Percentiles rank a stretch among this genome's conserved stretches.
Conservation (phyloP, 2,888 invertebrate genomes). For the Acheta domesticus region DNA sequence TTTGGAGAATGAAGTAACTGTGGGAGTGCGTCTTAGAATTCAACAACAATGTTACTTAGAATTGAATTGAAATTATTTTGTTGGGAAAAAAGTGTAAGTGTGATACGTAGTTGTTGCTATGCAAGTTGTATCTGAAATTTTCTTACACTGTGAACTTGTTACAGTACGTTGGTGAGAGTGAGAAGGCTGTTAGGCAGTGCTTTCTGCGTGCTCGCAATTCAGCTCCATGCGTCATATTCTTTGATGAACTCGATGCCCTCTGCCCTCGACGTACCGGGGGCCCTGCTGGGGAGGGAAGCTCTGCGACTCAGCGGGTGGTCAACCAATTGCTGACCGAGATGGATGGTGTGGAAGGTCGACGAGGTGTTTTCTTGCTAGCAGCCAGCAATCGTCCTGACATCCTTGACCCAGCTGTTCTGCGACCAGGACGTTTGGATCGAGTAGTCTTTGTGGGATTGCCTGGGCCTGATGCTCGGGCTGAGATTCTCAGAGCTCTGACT, state of each 20-base stretch:
- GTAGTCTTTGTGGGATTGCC: conserved; percentile 90
- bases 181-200: conserved; percentile 91
- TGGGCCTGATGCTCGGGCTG: conserved; percentile 69
- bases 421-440: conserved; percentile 87
- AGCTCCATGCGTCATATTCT: conserved; percentile 96
- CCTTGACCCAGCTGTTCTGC: conserved; percentile 89
- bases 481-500: conserved; percentile 84
- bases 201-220: conserved; percentile 93
- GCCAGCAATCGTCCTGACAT: conserved; percentile 97
- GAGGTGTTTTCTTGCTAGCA: conserved; percentile 91
- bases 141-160: conserved; percentile 35
- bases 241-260: conserved; percentile 95
- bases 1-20: too few species aligned
- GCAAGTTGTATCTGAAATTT: too few species aligned
- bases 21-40: too few species aligned
- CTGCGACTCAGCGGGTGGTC: conserved; percentile 80
- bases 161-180: conserved; percentile 97
- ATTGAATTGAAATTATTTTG: too few species aligned
- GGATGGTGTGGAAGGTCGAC: conserved; percentile 91
- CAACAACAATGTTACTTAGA: too few species aligned
- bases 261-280: conserved; percentile 71
- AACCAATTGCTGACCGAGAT: conserved; percentile 97
- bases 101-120: too few species aligned
- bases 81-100: too few species aligned
- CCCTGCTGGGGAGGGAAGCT: conserved; percentile 41